Evolutionary conservation across 2,888 invertebrate species (phyloP).

Genomic region (Campaea margaritaria): DNA sequence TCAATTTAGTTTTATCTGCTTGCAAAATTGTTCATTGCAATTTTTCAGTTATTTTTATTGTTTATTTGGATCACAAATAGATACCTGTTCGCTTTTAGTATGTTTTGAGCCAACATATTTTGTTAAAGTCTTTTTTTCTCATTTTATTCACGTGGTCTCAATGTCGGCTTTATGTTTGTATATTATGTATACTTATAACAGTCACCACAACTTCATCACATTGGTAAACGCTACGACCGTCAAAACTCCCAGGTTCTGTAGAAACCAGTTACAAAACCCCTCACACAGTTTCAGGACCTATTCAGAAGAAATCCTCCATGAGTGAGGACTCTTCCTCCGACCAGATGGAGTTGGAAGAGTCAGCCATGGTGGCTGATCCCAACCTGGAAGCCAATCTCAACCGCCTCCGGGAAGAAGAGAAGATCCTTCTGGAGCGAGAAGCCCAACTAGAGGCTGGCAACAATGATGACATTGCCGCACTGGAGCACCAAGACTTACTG

Average conservation of each 20-base stretch:
- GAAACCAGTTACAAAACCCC: slow-evolving; percentile 1
- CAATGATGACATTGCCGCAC: slow-evolving; percentile 69
- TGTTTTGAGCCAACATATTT: too few relatives aligned
- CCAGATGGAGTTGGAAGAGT: slow-evolving; percentile 96
- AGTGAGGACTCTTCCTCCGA: slow-evolving; percentile 94
- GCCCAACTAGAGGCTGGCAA: slow-evolving; percentile 87
- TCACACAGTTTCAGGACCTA: slow-evolving; percentile 89
- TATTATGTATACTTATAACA: too few relatives aligned
- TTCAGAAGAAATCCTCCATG: slow-evolving; percentile 95
- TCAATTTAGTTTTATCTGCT: too few relatives aligned
- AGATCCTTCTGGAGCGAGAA: slow-evolving; percentile 90
- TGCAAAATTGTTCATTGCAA: too few relatives aligned
- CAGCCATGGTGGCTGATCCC: slow-evolving; percentile 87
- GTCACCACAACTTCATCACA: too few relatives aligned
- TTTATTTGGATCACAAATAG: too few relatives aligned
- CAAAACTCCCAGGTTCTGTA: not conserved
- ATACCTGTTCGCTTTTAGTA: too few relatives aligned
- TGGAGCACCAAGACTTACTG: slow-evolving; percentile 72
- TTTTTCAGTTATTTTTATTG: too few relatives aligned
- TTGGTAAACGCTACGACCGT: too few relatives aligned
- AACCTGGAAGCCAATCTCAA: slow-evolving; percentile 70
- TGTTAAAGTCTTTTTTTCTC: too few relatives aligned
- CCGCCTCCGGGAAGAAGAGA: slow-evolving; percentile 88
- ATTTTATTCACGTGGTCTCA: too few relatives aligned
- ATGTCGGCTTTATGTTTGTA: too few relatives aligned